Evolutionary conservation across 92 coral and sea anemone genomes (phyloP), one percentile per base, ranked within the genome.

Genomic region (Actinernus sp.): DNA sequence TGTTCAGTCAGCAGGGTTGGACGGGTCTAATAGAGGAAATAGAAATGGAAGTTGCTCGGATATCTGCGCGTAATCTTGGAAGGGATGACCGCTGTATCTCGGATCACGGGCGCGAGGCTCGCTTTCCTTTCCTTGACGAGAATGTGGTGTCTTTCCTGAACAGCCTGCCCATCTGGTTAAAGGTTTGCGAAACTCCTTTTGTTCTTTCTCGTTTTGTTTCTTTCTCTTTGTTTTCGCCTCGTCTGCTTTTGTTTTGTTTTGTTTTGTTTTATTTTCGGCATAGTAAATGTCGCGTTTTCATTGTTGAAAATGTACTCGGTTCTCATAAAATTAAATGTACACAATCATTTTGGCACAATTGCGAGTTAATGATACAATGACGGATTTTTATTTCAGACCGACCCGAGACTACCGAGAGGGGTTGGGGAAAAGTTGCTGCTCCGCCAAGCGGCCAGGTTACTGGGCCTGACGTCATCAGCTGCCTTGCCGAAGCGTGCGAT

Each of bases 31-130:
- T 87, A 43, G 88, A 91, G 7, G 98, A 94, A 58, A 71, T 94
- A 60, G 94, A 94, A 66, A 88, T 91, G 98, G 98, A 94, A 71
- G 97, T 94, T 29, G 65, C 46, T 41, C 62, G 98, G 54, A 90
- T 91, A 8, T 90, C 97, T 3, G 81, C 79, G 32, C 88, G 98
- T 20, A 94, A 94, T 55, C 92, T 94, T 21, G 98, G 98, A 21
- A 97, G 98, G 0, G 98, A 94, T 70, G 98, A 94, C 74, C 88
- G 98, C 62, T 94, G 98, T 47, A 85, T 94, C 40, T 94, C 98
- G 22, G 98, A 94, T 55, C 98, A 94, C 62, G 95, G 98, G 47
- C 91, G 97, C 19, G 98, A 94, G 71, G 97, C 95, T 28, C 97
- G 98, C 46, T 94, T 75, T 51, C 98, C 98, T 3, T 94, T 90